Percentiles rank a stretch among this genome's conserved stretches.
Conservation (phyloP, 1,140 invertebrate genomes). For the Xylocopa sonorina region DNA sequence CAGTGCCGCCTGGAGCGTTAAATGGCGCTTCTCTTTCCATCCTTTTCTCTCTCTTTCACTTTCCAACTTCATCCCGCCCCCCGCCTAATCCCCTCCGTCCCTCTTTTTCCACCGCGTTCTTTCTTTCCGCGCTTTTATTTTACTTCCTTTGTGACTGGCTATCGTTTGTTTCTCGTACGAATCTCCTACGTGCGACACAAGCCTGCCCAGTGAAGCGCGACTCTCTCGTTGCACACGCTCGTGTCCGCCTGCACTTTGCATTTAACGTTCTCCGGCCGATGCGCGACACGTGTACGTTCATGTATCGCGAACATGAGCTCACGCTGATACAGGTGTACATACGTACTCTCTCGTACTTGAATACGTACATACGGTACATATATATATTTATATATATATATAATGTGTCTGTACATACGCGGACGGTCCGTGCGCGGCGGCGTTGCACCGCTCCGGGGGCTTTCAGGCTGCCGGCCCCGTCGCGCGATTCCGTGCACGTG, state of each 20-base stretch:
- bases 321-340: background rate
- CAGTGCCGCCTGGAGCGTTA: slow-evolving; percentile 64
- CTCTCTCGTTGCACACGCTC: slow-evolving; percentile 15
- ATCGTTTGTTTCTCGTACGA: slow-evolving; percentile 56
- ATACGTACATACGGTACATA: background rate
- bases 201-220: slow-evolving; percentile 30
- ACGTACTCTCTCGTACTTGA: too few species aligned
- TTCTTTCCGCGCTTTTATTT: slow-evolving; percentile 49
- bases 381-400: background rate
- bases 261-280: slow-evolving; percentile 38
- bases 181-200: slow-evolving; percentile 39
- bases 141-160: slow-evolving; percentile 48
- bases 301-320: background rate
- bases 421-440: background rate
- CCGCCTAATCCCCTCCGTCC: slow-evolving; percentile 38
- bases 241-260: slow-evolving; percentile 45
- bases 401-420: background rate
- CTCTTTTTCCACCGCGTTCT: slow-evolving; percentile 7
- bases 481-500: slow-evolving; percentile 42
- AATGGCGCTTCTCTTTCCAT: slow-evolving; percentile 64
- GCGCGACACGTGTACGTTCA: slow-evolving; percentile 9
- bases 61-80: background rate
- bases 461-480: slow-evolving; percentile 19
- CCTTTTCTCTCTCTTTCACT: slow-evolving; percentile 17
- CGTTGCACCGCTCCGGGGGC: slow-evolving; percentile 28